Percentiles rank a stretch among this genome's conserved stretches.
Evolutionary conservation across 2,888 invertebrate genomes (phyloP).

Genomic region (Dysmachus trigonus): DNA sequence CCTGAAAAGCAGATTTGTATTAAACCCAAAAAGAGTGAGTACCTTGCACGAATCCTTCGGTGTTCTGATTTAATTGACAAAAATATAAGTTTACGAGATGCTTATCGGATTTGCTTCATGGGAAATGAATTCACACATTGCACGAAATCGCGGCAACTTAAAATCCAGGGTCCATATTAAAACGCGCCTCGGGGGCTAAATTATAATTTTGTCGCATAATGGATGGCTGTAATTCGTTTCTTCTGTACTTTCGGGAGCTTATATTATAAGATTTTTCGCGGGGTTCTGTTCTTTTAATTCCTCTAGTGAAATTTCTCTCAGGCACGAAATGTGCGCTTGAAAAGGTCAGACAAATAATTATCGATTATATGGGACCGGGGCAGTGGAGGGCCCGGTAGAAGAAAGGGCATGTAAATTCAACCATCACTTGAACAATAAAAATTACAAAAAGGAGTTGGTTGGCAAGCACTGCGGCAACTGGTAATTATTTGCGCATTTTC

Average conservation of each 20-base stretch:
- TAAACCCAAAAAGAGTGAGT: slow-evolving; percentile 45
- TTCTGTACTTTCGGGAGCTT: slow-evolving; percentile 7
- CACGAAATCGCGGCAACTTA: slow-evolving; percentile 15
- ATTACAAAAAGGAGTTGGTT: neutral
- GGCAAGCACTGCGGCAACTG: neutral
- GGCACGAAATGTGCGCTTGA: neutral
- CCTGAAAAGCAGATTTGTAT: slow-evolving; percentile 45
- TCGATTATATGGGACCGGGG: neutral
- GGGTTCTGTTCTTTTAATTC: neutral
- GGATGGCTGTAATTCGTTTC: neutral
- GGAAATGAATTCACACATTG: slow-evolving; percentile 21
- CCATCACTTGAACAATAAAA: neutral
- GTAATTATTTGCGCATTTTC: slow-evolving; percentile 30
- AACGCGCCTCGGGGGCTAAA: slow-evolving; percentile 1
- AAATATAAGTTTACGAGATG: slow-evolving; percentile 28
- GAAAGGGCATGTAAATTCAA: slow-evolving; percentile 15
- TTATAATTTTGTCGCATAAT: slow-evolving; percentile 43
- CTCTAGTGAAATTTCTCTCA: slow-evolving; percentile 13
- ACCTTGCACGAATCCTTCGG: neutral
- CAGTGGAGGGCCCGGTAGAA: neutral
- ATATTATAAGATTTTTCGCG: neutral
- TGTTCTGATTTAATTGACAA: slow-evolving; percentile 25
- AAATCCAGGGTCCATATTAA: slow-evolving; percentile 10
- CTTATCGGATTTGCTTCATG: neutral
- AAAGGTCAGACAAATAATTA: slow-evolving; percentile 37